These are phyloP conservation scores for Dynastes maya DNA, from an alignment of 2,888 invertebrate genomes.

Conservation along the genomic window DNA sequence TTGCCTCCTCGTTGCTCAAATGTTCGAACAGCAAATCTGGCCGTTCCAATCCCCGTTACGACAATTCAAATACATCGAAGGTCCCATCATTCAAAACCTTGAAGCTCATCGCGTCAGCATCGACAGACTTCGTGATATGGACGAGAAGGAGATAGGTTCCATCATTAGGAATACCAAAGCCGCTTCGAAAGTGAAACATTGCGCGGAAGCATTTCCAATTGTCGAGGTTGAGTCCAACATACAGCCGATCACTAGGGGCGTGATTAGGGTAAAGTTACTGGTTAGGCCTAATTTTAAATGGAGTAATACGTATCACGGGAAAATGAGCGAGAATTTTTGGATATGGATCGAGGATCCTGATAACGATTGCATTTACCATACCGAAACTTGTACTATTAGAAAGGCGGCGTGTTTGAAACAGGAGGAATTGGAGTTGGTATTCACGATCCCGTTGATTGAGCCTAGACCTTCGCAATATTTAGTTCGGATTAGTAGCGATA, in stretches of 20 bases:
- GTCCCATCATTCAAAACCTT: conserved; percentile 86
- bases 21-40: conserved; percentile 95
- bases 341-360: conserved; percentile 98
- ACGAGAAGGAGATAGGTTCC: conserved; percentile 87
- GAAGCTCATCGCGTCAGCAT: conserved; percentile 84
- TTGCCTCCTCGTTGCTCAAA: conserved; percentile 90
- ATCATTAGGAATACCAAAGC: conserved; percentile 84
- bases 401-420: conserved; percentile 74
- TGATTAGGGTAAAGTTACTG: conserved; percentile 86
- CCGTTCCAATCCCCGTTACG: conserved; percentile 87
- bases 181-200: conserved; percentile 85
- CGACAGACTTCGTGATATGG: conserved; percentile 88
- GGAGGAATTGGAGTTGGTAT: conserved; percentile 88
- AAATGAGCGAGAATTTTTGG: conserved; percentile 93
- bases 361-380: conserved; percentile 95
- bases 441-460: conserved; percentile 95
- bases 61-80: conserved; percentile 86
- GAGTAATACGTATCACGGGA: conserved; percentile 93
- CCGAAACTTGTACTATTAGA: conserved; percentile 88
- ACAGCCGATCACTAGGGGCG: conserved; percentile 96
- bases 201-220: conserved; percentile 88
- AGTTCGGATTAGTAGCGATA: conserved; percentile 89
- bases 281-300: conserved; percentile 85
- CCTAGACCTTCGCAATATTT: conserved; percentile 94
- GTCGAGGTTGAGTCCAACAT: conserved; percentile 87